phyloP scores from a whole-genome alignment of 2,888 invertebrate genomes.

The Anarsia innoxiella region DNA sequence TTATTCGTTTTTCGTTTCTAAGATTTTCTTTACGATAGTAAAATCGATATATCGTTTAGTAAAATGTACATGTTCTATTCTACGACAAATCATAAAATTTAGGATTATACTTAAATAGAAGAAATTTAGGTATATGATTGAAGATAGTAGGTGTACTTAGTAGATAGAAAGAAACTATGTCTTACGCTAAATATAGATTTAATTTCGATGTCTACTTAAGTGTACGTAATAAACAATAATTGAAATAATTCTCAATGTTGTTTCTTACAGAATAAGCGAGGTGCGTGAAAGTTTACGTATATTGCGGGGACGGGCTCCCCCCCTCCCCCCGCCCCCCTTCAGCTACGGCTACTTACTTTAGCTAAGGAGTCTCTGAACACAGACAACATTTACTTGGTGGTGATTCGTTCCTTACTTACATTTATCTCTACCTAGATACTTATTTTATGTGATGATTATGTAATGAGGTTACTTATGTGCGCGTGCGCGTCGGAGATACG shows the following conservation, averaged over 20 bases:
- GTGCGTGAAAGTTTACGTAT: slow-evolving; percentile 29
- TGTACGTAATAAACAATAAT: slow-evolving; percentile 23
- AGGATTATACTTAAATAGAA: slow-evolving; percentile 18
- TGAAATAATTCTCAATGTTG: slow-evolving; percentile 6
- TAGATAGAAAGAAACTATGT: slow-evolving; percentile 19
- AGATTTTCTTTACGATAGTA: slow-evolving; percentile 57
- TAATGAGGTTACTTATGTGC: too few species aligned
- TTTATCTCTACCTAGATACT: slow-evolving; percentile 10
- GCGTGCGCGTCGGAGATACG: too few species aligned
- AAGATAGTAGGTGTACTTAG: slow-evolving; percentile 10
- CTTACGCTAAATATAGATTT: slow-evolving; percentile 27
- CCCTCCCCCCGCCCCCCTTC: too few species aligned
- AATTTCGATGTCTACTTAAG: slow-evolving; percentile 46
- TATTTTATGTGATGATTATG: neutral
- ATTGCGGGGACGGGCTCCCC: slow-evolving; percentile 21
- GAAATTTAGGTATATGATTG: slow-evolving; percentile 6
- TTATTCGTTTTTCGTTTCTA: slow-evolving; percentile 31
- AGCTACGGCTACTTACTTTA: slow-evolving; percentile 22
- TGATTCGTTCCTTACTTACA: slow-evolving; percentile 40
- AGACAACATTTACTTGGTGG: slow-evolving; percentile 59
- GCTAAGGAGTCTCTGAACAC: slow-evolving; percentile 51
- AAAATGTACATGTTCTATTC: slow-evolving; percentile 71
- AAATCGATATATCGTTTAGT: slow-evolving; percentile 54
- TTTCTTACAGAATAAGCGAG: slow-evolving; percentile 26
- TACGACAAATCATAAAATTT: slow-evolving; percentile 52